Evolutionary conservation across 2,797 vertebrate genomes (phyloP), one percentile per base, ranked within the genome.

Genomic region (Dallia pectoralis): DNA sequence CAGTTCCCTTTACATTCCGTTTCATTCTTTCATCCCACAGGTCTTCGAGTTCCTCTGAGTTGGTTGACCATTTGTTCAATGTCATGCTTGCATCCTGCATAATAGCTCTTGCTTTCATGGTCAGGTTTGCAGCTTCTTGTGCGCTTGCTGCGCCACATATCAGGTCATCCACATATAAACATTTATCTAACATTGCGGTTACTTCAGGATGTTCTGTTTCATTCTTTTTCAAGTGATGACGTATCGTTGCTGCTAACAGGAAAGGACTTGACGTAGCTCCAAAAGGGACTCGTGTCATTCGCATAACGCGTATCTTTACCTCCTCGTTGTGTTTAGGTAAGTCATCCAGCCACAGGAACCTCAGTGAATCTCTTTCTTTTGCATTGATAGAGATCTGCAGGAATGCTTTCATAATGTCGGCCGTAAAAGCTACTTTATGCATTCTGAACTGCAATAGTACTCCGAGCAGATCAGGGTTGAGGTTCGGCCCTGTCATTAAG

Each of bases 111-210:
- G 29, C 75, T 64, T 25, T 27, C 15, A 7, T 73, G n/a, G 33
- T 12, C 53, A 76, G 12, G 19, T 5, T 3, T 12, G 63, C 11
- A 18, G 44, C 48, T 4, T 9, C 64, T 33, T 73, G 53, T 8
- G 22, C 53, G 16, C 16, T 68, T 5, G n/a, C 5, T 9, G 29
- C 33, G 27, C 70, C 30, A 27, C 18, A 40, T 8, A 67, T 72
- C 11, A 72, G n/a, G 18, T 69, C 63, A 62, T 69, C 75, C 32
- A 73, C 66, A 65, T 63, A 77, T 7, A 70, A 12, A 61, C 70
- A 62, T 22, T 71, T 19, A 22, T 61, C 32, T 9, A 44, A 4
- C 1, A 4, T 71, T 1, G 22, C 19, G 36, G 51, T 40, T 12
- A 62, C 32, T 1, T 12, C 18, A 33, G 30, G 71, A 53, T 27